Conservation (phyloP, 1,140 invertebrate genomes). For the Marisa cornuarietis region DNA sequence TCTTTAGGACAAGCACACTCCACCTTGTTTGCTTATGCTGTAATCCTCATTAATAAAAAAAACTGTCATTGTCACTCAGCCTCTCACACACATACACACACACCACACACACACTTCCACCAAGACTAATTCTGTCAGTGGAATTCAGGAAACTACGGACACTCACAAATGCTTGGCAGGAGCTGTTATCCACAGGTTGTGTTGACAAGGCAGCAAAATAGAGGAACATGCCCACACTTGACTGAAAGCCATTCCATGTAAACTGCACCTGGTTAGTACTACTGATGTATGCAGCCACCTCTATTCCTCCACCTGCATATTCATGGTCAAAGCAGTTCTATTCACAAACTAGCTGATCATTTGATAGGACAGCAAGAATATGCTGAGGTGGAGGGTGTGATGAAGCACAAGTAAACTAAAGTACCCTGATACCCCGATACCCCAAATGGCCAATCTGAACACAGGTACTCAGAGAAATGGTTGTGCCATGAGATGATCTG, state of each 20-base stretch:
- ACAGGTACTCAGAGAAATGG: too few relatives aligned
- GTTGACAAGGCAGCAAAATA: conserved; percentile 47
- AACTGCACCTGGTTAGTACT: conserved; percentile 27
- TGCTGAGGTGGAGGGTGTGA: neutral
- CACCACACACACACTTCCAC: neutral
- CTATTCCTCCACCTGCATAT: conserved; percentile 38
- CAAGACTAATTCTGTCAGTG: neutral
- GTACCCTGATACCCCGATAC: too few relatives aligned
- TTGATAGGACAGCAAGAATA: neutral
- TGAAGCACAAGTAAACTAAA: neutral
- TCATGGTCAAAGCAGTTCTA: neutral
- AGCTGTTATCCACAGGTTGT: conserved; percentile 23
- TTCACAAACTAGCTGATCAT: too few relatives aligned
- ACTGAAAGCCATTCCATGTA: conserved; percentile 42
- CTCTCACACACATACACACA: neutral
- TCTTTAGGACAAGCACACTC: too few relatives aligned
- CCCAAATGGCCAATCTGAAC: too few relatives aligned
- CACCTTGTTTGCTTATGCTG: too few relatives aligned
- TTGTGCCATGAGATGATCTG: neutral
- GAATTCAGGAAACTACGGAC: neutral
- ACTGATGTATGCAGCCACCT: conserved; percentile 27
- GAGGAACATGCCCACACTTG: conserved; percentile 43
- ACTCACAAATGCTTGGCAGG: conserved; percentile 48
- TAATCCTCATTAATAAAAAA: neutral
- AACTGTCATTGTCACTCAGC: neutral